Percentiles rank a stretch among this genome's conserved stretches.
These are phyloP conservation scores for Palythoa grandiflora DNA, from an alignment of 92 coral and sea anemone genomes.

Conservation along the genomic window DNA sequence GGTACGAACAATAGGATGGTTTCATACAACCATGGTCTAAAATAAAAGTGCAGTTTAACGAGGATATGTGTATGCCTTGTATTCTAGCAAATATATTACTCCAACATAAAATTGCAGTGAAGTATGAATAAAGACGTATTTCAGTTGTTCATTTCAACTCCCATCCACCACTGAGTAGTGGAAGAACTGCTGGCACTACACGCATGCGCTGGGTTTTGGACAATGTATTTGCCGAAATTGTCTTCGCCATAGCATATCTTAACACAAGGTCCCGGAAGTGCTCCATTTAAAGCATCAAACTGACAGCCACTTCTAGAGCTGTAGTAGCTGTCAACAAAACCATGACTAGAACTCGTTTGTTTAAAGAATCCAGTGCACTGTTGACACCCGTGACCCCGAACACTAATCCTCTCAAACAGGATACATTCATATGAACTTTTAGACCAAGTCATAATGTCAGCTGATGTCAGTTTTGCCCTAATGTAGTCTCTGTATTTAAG, in stretches of 20 bases:
- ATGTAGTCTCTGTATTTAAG: constrained; percentile 15
- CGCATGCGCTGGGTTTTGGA: neutral
- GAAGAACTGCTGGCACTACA: neutral
- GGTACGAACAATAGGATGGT: no score
- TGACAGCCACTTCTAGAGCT: neutral
- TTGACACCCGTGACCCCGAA: no score
- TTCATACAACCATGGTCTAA: no score
- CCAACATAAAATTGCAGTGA: no score
- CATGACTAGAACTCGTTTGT: no score
- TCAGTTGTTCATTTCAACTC: neutral
- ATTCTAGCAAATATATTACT: no score
- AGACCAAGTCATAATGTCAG: neutral
- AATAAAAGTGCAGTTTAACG: no score
- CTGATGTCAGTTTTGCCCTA: neutral
- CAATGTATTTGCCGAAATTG: neutral
- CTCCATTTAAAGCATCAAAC: neutral
- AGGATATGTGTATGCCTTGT: no score
- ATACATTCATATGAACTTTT: neutral
- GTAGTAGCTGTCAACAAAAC: no score
- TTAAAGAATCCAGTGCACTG: no score
- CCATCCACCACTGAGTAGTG: constrained; percentile 17
- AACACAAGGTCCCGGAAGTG: neutral
- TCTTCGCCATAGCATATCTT: neutral
- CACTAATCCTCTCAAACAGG: no score
- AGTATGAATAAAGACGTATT: no score